Conservation (phyloP, 2,113 vertebrate genomes). For the Regulus satrapa region DNA sequence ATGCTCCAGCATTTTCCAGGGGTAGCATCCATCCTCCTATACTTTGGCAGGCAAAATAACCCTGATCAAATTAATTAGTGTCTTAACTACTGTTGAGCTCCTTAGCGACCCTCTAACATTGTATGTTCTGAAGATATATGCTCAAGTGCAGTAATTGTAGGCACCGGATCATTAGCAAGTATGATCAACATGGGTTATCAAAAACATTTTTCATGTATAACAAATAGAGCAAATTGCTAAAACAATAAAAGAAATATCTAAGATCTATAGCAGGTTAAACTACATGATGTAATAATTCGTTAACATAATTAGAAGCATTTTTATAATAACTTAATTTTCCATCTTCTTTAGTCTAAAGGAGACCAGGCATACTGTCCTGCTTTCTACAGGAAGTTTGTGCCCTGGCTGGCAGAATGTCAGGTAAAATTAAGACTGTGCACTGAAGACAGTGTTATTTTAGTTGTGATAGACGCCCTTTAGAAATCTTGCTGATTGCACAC, state of each 20-base stretch:
- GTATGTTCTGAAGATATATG: not conserved
- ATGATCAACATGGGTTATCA: not conserved
- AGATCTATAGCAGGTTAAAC: not conserved
- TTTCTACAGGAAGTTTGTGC: constrained; percentile 19
- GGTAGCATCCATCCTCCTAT: not conserved
- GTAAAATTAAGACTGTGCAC: constrained; percentile 40
- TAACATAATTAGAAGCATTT: constrained; percentile 13
- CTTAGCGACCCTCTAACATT: not conserved
- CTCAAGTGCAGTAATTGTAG: not conserved
- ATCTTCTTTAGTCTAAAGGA: not conserved
- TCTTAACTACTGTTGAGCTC: not conserved
- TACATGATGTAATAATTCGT: not conserved
- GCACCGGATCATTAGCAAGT: not conserved
- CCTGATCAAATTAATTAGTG: not conserved
- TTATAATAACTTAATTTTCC: constrained; percentile 3
- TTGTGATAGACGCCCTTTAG: constrained; percentile 8
- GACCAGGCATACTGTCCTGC: not conserved
- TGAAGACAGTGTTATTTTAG: constrained; percentile 11
- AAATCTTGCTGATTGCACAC: constrained; percentile 49
- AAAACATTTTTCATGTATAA: not conserved
- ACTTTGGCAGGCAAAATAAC: not conserved
- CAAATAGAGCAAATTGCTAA: constrained; percentile 29
- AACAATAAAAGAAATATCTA: not conserved
- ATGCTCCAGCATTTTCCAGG: not conserved
- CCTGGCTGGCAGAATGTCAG: constrained; percentile 11